Evolutionary conservation across 2,113 vertebrate genomes (phyloP), one percentile per base, ranked within the genome.

Genomic region (Campylomormyrus tamandua): DNA sequence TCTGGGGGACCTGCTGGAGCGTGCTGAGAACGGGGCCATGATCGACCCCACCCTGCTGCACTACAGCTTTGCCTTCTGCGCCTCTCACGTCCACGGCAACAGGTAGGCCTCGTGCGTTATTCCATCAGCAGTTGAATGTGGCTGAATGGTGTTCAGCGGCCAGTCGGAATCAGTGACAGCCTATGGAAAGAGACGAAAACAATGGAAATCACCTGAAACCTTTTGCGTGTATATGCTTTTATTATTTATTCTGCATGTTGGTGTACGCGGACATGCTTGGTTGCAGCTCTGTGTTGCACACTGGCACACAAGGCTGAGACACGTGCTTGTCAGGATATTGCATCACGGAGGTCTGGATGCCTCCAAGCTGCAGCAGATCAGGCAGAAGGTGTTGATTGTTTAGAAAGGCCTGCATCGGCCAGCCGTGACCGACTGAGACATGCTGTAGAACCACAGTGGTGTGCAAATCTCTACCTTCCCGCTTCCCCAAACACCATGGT

Each of bases 61-160:
- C 95, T 99, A 99, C 95, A 99, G 98, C 95, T 99, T 99, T 92
- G 98, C 98, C 94, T 99, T 99, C 94, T 99, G 98, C 92, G 98
- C 98, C 85, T 99, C 98, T 90, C 98, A 99, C 92, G 98, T 99
- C 93, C 98, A 99, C 87, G 98, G 98, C 92, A 99, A 99, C 97
- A 99, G 98, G 98, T 99, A 97, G 91, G 93, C 49, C 49, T 39
- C 83, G 0, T 8, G 24, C 31, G 3, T 15, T 19, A 24, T 21
- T 52, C 17, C 87, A 27, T 3, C n/a, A 24, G 50, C 24, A 50
- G 3, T 0, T 42, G 8, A 8, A 9, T 31, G 42, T 4, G 21
- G 35, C 10, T 10, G 9, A 46, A 45, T 48, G 83, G 45, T n/a
- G 45, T n/a, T 1, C 24, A 5, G 83, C 8, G 3, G 35, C 83